A percentile compares a stretch with the other conserved stretches of the same genome.
These are phyloP conservation scores for Pachydiplax longipennis DNA, from an alignment of 2,888 invertebrate genomes.

Conservation along the genomic window DNA sequence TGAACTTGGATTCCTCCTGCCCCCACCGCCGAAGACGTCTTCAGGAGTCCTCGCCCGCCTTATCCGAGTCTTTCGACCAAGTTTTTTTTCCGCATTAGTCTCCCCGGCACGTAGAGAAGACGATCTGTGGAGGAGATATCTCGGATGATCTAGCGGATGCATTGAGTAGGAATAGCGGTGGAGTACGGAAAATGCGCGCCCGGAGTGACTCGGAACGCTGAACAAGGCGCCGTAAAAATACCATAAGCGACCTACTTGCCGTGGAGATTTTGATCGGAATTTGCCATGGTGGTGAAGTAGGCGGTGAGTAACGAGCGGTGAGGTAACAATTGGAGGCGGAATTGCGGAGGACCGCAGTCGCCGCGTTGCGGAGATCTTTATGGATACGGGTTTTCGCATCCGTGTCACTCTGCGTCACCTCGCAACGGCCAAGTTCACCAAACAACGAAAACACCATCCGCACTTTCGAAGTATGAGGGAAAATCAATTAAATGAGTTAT, in stretches of 20 bases:
- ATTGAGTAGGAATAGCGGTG: background rate
- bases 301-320: background rate
- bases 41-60: background rate
- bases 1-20: slow-evolving; percentile 3
- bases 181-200: background rate
- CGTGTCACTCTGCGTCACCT: too few species aligned
- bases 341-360: background rate
- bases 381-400: background rate
- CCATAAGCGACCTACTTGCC: background rate
- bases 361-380: background rate
- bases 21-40: background rate
- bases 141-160: background rate
- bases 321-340: background rate
- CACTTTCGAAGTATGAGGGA: too few species aligned
- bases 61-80: background rate
- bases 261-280: background rate
- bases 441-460: too few species aligned
- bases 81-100: background rate
- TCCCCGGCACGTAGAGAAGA: background rate
- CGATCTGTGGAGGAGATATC: background rate
- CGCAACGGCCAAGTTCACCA: too few species aligned
- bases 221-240: background rate
- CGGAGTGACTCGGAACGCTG: background rate
- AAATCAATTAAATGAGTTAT: too few species aligned
- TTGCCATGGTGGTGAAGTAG: background rate